phyloP scores from a whole-genome alignment of 2,113 vertebrate genomes.

The Trachemys scripta region DNA sequence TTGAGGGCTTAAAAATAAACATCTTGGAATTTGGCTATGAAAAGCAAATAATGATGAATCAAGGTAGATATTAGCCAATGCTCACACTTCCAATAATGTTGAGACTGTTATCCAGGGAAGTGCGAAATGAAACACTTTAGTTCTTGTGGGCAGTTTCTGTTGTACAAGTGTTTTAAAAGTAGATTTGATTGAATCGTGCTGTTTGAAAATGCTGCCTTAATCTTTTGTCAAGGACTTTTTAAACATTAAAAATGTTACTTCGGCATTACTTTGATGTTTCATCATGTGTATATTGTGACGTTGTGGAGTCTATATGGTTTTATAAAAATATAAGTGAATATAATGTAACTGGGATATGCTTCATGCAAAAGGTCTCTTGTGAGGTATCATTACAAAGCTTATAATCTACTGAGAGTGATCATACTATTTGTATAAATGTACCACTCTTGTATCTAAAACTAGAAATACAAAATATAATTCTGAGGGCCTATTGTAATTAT shows the following conservation, averaged over 20 bases:
- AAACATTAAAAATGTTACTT: neutral
- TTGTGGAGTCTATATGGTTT: no score
- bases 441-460: no score
- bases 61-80: neutral
- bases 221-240: constrained; percentile 44
- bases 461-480: no score
- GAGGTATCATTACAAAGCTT: no score
- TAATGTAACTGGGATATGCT: no score
- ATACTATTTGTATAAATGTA: no score
- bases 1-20: neutral
- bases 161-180: accelerated
- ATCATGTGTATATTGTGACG: neutral
- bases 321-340: no score
- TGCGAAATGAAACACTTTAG: neutral
- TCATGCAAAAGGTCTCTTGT: no score
- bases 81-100: neutral
- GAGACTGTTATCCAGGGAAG: constrained; percentile 19
- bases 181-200: constrained; percentile 25
- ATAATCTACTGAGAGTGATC: no score
- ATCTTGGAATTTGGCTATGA: neutral
- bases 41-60: neutral
- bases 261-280: constrained; percentile 28
- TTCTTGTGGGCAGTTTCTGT: neutral
- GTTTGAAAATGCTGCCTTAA: constrained; percentile 41
- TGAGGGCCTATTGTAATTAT: no score